phyloP scores from a whole-genome alignment of 1,140 invertebrate species.

The Ceratoteleas bidentatus region DNA sequence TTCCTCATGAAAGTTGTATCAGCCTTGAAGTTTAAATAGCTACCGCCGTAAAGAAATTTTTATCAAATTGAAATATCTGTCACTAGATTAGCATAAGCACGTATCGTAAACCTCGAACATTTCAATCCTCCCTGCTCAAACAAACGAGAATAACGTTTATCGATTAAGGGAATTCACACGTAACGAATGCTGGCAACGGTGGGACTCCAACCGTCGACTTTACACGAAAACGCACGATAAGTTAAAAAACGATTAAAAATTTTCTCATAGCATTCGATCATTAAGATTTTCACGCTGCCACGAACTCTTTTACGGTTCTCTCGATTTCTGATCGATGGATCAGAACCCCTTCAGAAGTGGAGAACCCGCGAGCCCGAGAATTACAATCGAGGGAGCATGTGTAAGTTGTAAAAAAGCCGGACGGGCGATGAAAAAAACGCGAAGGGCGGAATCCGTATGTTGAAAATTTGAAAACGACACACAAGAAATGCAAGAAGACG shows the following conservation, averaged over 20 bases:
- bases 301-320: conserved; percentile 77
- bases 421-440: conserved; percentile 41
- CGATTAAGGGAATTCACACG: conserved; percentile 21
- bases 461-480: conserved; percentile 69
- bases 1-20: too few species aligned
- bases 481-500: conserved; percentile 60
- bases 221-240: conserved; percentile 34
- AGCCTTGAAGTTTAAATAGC: too few species aligned
- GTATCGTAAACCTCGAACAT: background rate
- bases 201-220: conserved; percentile 33
- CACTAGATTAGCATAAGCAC: too few species aligned
- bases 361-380: conserved; percentile 52
- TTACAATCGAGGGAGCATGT: conserved; percentile 63
- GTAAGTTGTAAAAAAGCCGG: conserved; percentile 54
- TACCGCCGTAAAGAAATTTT: too few species aligned
- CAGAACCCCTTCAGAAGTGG: conserved; percentile 71
- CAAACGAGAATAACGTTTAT: background rate
- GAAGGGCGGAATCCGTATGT: conserved; percentile 61
- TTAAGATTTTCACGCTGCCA: conserved; percentile 78
- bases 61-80: too few species aligned
- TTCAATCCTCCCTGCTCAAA: background rate
- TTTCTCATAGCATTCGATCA: conserved; percentile 79
- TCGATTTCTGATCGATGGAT: conserved; percentile 76
- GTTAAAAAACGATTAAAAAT: conserved; percentile 76
- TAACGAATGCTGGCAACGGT: conserved; percentile 24